Conservation (phyloP, 2,888 invertebrate species). For the Tenodera sinensis region DNA sequence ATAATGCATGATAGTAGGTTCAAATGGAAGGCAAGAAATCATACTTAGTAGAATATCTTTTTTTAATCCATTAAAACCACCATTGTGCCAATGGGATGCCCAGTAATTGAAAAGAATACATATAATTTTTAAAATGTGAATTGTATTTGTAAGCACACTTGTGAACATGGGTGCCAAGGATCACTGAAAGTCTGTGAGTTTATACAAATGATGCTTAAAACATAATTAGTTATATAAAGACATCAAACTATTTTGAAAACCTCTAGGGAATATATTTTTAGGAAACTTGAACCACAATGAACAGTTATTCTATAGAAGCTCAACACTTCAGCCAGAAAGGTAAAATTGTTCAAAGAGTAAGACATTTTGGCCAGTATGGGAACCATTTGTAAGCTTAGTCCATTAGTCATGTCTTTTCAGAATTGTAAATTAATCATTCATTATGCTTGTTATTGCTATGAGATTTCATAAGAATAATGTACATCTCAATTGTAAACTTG, state of each 20-base stretch:
- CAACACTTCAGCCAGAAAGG: neutral
- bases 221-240: neutral
- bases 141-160: neutral
- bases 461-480: neutral
- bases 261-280: neutral
- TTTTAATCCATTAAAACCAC: conserved; percentile 2
- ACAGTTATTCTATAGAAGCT: neutral
- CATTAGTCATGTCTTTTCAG: neutral
- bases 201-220: neutral
- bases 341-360: neutral
- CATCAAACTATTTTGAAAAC: neutral
- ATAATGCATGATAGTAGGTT: neutral
- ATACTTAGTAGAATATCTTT: neutral
- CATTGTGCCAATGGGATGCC: conserved; percentile 6
- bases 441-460: neutral
- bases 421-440: neutral
- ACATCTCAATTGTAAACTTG: neutral
- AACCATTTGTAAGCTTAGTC: neutral
- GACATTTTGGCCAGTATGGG: neutral
- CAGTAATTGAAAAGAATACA: neutral
- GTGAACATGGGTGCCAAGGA: neutral
- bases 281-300: neutral
- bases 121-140: neutral
- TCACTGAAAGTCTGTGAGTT: neutral
- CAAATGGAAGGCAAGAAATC: neutral